Conservation (phyloP, 1,140 invertebrate genomes). For the Drosophila leontia region DNA sequence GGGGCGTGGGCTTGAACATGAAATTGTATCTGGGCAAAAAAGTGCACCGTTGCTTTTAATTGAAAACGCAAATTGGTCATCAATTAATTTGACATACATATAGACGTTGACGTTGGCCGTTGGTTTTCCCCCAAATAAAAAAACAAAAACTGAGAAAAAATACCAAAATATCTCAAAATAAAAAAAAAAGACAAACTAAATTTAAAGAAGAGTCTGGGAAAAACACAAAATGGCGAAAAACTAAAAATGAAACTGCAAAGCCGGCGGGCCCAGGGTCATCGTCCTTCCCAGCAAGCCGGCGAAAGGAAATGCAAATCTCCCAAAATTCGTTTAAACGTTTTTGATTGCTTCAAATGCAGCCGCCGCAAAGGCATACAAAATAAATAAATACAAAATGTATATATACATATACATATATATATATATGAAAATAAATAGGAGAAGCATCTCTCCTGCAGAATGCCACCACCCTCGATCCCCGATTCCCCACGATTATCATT, state of each 20-base stretch:
- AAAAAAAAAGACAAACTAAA: neutral
- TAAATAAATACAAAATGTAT: conserved; percentile 51
- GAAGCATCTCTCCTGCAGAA: neutral
- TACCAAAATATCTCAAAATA: neutral
- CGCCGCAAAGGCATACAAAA: conserved; percentile 41
- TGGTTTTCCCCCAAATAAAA: neutral
- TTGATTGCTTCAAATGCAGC: conserved; percentile 70
- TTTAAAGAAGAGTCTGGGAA: neutral
- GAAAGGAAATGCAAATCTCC: conserved; percentile 64
- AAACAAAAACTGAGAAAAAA: neutral
- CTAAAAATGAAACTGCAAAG: neutral
- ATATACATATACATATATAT: conserved; percentile 14
- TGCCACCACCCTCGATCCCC: neutral
- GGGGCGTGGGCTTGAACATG: conserved; percentile 32
- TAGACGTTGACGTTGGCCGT: conserved; percentile 51
- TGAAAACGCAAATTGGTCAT: conserved; percentile 83
- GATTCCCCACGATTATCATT: conserved; percentile 48
- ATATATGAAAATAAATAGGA: conserved; percentile 40
- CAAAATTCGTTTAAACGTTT: conserved; percentile 76
- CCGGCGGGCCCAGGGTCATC: conserved; percentile 7
- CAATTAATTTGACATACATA: conserved; percentile 83
- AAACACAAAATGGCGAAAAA: conserved; percentile 2
- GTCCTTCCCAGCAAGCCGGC: conserved; percentile 6
- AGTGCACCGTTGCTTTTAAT: conserved; percentile 78
- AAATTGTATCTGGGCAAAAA: conserved; percentile 69